Evolutionary conservation across 1,140 invertebrate species (phyloP), one percentile per base, ranked within the genome.

Genomic region (Megathymus violae): DNA sequence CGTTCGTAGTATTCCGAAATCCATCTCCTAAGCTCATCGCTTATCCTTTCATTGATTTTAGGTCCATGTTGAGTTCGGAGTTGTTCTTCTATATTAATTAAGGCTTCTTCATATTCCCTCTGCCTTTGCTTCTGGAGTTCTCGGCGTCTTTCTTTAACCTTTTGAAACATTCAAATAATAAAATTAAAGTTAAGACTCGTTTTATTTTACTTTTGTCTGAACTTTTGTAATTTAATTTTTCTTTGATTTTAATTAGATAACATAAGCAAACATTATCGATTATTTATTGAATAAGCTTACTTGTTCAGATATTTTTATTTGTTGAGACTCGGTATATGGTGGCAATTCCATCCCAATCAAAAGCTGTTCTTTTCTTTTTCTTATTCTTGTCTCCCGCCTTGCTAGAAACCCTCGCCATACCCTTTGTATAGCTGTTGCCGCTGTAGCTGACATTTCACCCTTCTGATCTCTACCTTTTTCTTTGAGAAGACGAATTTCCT

Each of bases 1-100:
- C 95, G 94, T 46, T 95, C 92, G 76, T 95, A 95, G 73, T 94
- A 96, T 38, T 95, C 94, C 63, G 94, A 93, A 6, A 98, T 95
- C 97, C 97, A 98, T 64, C 94, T 94, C 67, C 97, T 92, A 22
- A 98, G 94, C 91, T 98, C 96, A 75, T 95, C 95, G 43, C 95
- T 94, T 25, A 98, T 95, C 73, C 97, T 96, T 71, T 97, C 95
- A 88, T 95, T 93, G 78, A 97, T 94, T 76, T 93, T 91, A 47
- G 92, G 91, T 62, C 93, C 93, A 70, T 94, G 93, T 62, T 95
- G 93, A 15, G 84, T 90, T 62, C 93, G 91, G 34, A 96, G 92
- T 70, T 92, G 86, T 15, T 94, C 92, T 74, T 94, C 93, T 9
- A 93, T 92, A 10, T 92, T 85, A 0, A 85, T 66, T 22, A 95